Conservation (phyloP, 2,113 vertebrate genomes). For the Rhombomys opimus region DNA sequence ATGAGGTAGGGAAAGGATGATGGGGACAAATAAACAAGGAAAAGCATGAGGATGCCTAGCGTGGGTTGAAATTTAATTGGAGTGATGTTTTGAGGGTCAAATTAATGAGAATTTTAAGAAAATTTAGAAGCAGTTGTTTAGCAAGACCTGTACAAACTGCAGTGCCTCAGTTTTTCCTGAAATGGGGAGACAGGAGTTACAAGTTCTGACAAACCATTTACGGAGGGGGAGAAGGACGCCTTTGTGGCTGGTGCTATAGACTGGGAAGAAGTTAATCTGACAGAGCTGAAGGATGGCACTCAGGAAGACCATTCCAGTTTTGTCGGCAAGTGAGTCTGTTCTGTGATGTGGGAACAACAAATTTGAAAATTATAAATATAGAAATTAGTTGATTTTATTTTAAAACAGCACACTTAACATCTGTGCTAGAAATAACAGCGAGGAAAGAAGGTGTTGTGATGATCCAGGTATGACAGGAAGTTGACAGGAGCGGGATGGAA, state of each 20-base stretch:
- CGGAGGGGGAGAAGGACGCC: rapidly evolving
- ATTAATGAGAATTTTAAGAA: too few relatives aligned
- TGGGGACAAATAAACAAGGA: neutral
- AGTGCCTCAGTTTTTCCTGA: rapidly evolving
- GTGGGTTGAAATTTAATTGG: neutral
- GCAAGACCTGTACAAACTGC: neutral
- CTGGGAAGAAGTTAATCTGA: neutral
- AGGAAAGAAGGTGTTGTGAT: neutral
- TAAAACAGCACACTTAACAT: neutral
- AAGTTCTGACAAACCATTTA: rapidly evolving
- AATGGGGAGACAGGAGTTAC: neutral
- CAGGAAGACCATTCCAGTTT: neutral
- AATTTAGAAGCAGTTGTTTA: neutral
- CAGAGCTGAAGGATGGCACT: too few relatives aligned
- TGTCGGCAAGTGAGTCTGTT: neutral
- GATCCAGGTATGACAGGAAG: neutral
- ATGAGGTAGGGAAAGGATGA: neutral
- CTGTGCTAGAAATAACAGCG: neutral
- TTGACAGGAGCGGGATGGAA: too few relatives aligned
- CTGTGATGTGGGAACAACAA: neutral
- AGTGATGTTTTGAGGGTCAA: neutral
- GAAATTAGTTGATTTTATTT: neutral
- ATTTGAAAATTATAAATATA: neutral
- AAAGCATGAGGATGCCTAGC: neutral
- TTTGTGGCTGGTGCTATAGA: rapidly evolving